Conservation (phyloP, 2,888 invertebrate species). For the Apodemia duryi region DNA sequence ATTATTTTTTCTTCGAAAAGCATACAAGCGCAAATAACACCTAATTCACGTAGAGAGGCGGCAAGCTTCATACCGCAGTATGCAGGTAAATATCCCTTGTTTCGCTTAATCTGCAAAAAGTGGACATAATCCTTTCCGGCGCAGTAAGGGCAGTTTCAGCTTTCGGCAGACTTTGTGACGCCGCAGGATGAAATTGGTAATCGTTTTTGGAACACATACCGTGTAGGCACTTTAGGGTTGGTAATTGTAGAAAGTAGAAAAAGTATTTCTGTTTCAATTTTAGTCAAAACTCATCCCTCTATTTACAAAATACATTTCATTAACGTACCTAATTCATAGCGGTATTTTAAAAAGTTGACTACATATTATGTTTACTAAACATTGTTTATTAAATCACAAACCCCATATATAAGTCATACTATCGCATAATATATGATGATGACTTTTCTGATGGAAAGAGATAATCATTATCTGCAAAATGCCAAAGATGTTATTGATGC, state of each 20-base stretch:
- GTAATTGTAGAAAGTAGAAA: constrained; percentile 17
- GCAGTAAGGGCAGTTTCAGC: constrained; percentile 41
- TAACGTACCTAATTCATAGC: too few species aligned
- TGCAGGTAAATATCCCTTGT: constrained; percentile 38
- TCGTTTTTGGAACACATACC: constrained; percentile 47
- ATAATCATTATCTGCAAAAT: too few species aligned
- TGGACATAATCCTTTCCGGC: constrained; percentile 69
- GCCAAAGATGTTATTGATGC: too few species aligned
- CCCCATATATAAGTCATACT: too few species aligned
- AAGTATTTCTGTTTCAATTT: background rate
- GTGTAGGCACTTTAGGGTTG: constrained; percentile 58
- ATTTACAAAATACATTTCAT: too few species aligned
- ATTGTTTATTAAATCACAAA: too few species aligned
- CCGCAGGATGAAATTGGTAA: constrained; percentile 62
- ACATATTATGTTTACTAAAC: too few species aligned
- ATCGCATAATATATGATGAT: too few species aligned
- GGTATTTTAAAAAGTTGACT: too few species aligned
- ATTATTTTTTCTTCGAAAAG: constrained; percentile 3
- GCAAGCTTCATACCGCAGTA: constrained; percentile 20
- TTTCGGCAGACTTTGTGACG: constrained; percentile 74
- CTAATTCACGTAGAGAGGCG: background rate
- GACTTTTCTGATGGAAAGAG: too few species aligned
- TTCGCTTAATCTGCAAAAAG: constrained; percentile 64
- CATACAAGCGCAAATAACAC: constrained; percentile 7
- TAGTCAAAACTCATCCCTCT: too few species aligned